Base-by-base conservation (phyloP, 2,113 vertebrate genomes). In the Eudyptes chrysolophus region DNA sequence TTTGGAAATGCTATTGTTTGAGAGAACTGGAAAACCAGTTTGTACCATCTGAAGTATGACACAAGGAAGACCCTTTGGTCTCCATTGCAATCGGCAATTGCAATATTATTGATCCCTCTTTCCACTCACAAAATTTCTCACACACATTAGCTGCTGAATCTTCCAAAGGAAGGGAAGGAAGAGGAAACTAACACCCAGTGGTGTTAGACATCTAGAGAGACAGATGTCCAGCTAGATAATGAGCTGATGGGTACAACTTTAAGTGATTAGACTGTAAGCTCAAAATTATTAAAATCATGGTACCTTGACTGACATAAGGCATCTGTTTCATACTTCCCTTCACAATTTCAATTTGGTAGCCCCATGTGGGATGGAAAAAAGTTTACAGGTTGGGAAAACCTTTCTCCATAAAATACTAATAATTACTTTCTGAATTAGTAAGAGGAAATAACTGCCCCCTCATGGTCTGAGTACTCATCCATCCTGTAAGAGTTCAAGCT, bases 171-270 rank as follows among this genome's bases (percentile, higher is more conserved):
- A 76, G 11, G 16, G 8, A 89, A 80, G 8, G 16, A 76, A 81
- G 21, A 78, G n/a, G 24, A 84, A 95, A 69, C 3, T 60, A 51
- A 72, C 3, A 40, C 5, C 17, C 0, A 0, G 3, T 74, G 27
- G 6, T 64, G 11, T 64, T 29, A 79, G 29, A 61, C 10, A 40
- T 29, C 12, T 61, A 46, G n/a, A 85, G 15, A 64, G 27, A 60
- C 11, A 71, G 15, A 36, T 8, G 3, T 65, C 52, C 26, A 71
- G 52, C 24, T 2, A 83, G 24, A 25, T 32, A 62, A 75, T 21
- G 30, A 85, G 24, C 10, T 72, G 29, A 51, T 2, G 2, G 36
- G 15, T 72, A 20, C 36, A 52, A 27, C 54, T 40, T 34, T 4
- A 86, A 61, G 7, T 32, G 27, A 72, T 83, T 25, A 22, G 8